Base-by-base conservation (phyloP, 2,113 vertebrate genomes). In the Morphnarchus princeps region DNA sequence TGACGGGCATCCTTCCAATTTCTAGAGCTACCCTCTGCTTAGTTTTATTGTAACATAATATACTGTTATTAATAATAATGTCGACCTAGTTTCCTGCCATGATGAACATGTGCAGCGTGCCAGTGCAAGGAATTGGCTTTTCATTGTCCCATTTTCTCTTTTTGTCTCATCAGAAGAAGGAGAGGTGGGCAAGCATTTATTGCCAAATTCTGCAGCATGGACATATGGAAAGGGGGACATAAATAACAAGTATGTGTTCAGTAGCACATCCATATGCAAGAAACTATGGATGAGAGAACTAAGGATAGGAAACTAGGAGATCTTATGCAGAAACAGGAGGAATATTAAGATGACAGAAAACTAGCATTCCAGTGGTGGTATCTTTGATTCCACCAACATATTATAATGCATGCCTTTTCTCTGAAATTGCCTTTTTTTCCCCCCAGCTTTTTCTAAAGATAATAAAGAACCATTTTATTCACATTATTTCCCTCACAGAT, bases 61-160 rank as follows among this genome's bases (percentile, higher is more conserved):
- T 21, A 72, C 49, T 91, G 83, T 94, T 87, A 92, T 63, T 77
- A 95, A 85, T 88, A 93, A 96, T 91, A 96, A 93, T 7, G 16
- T 67, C 5, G 4, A 90, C 63, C 47, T 43, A 58, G 74, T 79
- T 96, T 86, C 83, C 90, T 90, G 63, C 45, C 74, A 59, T 5
- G 2, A 42, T 81, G 84, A 89, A 90, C 28, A 18, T 25, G 40
- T 20, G 17, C 16, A 63, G 17, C 0, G 0, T 57, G 66, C 50
- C 76, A 94, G 55, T 1, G 1, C 36, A 70, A 82, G 43, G 77
- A 88, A 91, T 66, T 89, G 59, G 14, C 66, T 82, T 88, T 76
- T 89, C 67, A 61, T 69, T 73, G 34, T 72, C 84, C 83, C 67
- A 25, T 90, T 84, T 85, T 82, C 42, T 82, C 65, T 74, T 88